phyloP scores from a whole-genome alignment of 2,797 vertebrate species.

The Catostomus latipinnis region DNA sequence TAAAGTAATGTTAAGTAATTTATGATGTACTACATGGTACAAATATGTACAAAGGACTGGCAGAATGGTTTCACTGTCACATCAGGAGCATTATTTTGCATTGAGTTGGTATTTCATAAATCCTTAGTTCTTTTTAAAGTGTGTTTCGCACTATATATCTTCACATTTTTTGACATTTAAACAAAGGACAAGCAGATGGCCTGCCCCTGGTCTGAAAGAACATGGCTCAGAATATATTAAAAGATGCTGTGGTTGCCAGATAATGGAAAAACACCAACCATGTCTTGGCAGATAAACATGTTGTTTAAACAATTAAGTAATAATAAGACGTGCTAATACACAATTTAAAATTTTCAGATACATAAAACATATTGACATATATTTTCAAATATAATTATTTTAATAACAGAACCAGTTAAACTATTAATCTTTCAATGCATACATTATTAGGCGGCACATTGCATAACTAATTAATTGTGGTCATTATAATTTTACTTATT shows the following conservation, averaged over 20 bases:
- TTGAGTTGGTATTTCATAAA: neutral
- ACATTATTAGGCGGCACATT: too few species aligned
- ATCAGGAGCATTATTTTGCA: neutral
- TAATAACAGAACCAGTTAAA: too few species aligned
- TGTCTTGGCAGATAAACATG: too few species aligned
- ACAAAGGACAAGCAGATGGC: conserved; percentile 69
- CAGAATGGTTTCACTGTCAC: neutral
- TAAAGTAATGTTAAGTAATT: neutral
- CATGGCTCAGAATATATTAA: conserved; percentile 63
- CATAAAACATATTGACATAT: too few species aligned
- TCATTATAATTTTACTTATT: too few species aligned
- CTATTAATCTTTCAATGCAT: too few species aligned
- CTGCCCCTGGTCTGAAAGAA: conserved; percentile 62
- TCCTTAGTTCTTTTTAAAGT: neutral
- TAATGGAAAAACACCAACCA: neutral
- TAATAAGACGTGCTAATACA: too few species aligned
- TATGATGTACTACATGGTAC: neutral
- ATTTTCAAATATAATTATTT: too few species aligned
- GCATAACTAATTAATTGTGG: too few species aligned
- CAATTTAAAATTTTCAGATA: too few species aligned
- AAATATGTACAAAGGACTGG: neutral
- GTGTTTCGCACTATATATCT: neutral
- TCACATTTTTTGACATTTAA: conserved; percentile 37
- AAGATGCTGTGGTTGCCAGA: conserved; percentile 76
- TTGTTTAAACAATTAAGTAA: too few species aligned